Percentiles rank a stretch among this genome's conserved stretches.
These are phyloP conservation scores for Sycophila sp. DNA, from an alignment of 1,140 invertebrate species.

Conservation along the genomic window DNA sequence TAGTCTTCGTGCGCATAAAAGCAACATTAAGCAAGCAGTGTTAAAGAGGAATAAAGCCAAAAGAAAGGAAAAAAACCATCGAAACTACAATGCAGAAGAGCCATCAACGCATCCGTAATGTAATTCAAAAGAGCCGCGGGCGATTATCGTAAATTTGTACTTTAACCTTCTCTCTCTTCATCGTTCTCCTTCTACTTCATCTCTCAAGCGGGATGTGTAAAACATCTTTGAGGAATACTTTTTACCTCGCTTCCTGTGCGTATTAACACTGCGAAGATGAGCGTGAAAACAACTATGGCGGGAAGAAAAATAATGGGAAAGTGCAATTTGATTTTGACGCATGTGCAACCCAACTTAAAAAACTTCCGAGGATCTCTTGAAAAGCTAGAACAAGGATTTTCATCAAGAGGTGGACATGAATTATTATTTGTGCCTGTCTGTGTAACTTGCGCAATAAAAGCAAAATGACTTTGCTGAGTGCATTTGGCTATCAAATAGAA, in stretches of 20 bases:
- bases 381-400: background rate
- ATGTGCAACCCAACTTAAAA: no score
- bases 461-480: no score
- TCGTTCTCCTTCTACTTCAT: no score
- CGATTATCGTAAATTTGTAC: slow-evolving; percentile 25
- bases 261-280: no score
- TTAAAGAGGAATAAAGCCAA: background rate
- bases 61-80: background rate
- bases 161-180: no score
- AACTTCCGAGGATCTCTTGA: no score
- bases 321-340: no score
- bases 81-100: background rate
- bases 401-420: background rate
- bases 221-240: slow-evolving; percentile 1
- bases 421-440: no score
- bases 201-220: background rate
- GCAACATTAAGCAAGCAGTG: background rate
- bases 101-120: slow-evolving; percentile 3
- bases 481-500: no score
- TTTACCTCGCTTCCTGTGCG: background rate
- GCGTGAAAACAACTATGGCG: no score
- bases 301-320: no score
- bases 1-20: slow-evolving; percentile 13
- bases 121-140: slow-evolving; percentile 6
- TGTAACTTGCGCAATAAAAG: no score